Evolutionary conservation across 2,113 vertebrate genomes (phyloP), one percentile per base, ranked within the genome.

Genomic region (Podiceps cristatus): DNA sequence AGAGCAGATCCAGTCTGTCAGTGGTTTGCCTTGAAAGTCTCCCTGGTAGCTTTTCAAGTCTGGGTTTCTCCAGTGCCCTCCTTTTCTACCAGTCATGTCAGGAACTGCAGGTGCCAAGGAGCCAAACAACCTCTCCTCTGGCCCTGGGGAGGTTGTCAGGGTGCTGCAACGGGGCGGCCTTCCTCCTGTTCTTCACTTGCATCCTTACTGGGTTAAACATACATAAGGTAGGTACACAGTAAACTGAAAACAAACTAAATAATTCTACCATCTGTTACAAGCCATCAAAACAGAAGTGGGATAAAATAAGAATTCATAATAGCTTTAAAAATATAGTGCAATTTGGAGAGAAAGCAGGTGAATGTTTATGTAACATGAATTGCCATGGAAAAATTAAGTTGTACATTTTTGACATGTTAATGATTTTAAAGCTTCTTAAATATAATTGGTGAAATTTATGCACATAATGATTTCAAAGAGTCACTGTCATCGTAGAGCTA

Each of bases 241-340:
- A 89, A 94, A 85, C 45, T 37, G 42, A 75, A 93, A 87, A 66
- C 73, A 75, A 87, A 89, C 69, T 58, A 49, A 87, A 85, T 93
- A 91, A 89, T 96, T 96, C 89, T 93, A 19, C 96, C 89, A 89
- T 96, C 86, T 97, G 91, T 90, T 94, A 75, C 1, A 15, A 95
- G 44, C 33, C 69, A 75, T 96, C 49, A 64, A 87, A 94, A 91
- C 23, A 92, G 84, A 96, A 96, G 84, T 94, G 89, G 86, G 94
- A 79, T 91, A 91, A 89, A 96, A 87, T 90, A 89, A 81, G 91
- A 96, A 93, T 94, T 84, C 50, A n/a, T 96, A 96, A 95, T 94
- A 40, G 47, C 64, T 81, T 94, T 87, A 85, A 96, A 96, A 95
- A 95, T 90, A 76, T 1, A 75, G 58, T 72, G 83, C 56, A 68